Evolutionary conservation across 2,888 invertebrate species (phyloP), one percentile per base, ranked within the genome.

Genomic region (Dicyrtomina minuta): DNA sequence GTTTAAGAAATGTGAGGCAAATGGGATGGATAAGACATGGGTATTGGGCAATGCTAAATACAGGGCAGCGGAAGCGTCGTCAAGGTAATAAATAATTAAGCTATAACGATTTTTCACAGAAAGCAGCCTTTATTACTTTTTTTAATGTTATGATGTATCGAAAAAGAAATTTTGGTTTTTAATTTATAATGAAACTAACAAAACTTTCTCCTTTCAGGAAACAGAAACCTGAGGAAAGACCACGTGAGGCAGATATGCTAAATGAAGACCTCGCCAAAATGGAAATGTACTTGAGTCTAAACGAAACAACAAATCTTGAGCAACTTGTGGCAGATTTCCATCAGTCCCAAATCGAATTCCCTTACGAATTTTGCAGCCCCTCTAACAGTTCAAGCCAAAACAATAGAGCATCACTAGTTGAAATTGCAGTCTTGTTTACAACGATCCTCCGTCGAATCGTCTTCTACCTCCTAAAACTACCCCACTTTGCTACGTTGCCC

Each of bases 11-110:
- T 82, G 82, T 73, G 70, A 81, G 6, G 71, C 77, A 0, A 82
- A 81, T 56, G 82, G 82, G 33, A 82, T 82, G 82, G 82, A 82
- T 73, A 81, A 79, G 59, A 79, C 79, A 41, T 82, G 82, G 82
- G n/a, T n/a, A n/a, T n/a, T n/a, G n/a, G n/a, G n/a, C n/a, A n/a
- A n/a, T n/a, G n/a, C n/a, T n/a, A n/a, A n/a, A n/a, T n/a, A n/a
- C n/a, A n/a, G n/a, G n/a, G n/a, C n/a, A n/a, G n/a, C n/a, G n/a
- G n/a, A n/a, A n/a, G n/a, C n/a, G n/a, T n/a, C n/a, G n/a, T n/a
- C n/a, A n/a, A n/a, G n/a, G 82, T 82, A 39, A 82, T 82, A 81
- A 80, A 79, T 12, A 82, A 82, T 58, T 79, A 80, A 41, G 81
- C 81, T 70, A 72, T 81, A 41, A 69, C 78, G 43, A 76, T 77